Conservation (phyloP, 2,888 invertebrate species). For the Pteria penguin region DNA sequence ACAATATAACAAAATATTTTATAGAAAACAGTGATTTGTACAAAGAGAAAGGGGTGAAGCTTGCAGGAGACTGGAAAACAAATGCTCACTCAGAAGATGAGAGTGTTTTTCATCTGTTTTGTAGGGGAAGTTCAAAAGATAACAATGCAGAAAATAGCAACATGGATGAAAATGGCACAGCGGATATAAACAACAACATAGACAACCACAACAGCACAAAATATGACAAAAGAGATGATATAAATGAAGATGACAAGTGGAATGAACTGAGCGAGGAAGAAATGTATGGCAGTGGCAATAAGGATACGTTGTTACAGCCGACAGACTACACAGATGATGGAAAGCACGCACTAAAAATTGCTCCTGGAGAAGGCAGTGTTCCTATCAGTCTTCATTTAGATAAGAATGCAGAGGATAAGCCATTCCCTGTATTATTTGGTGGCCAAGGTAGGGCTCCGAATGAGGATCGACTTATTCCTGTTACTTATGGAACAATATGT, state of each 20-base stretch:
- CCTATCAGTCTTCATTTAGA: constrained; percentile 9
- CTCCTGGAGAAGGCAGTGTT: constrained; percentile 2
- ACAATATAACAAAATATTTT: constrained; percentile 10
- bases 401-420: constrained; percentile 24
- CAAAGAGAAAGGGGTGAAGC: constrained; percentile 2
- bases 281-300: constrained; percentile 3
- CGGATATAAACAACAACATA: too few relatives aligned
- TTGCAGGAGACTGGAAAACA: neutral
- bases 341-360: constrained; percentile 10
- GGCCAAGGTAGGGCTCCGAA: neutral
- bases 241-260: constrained; percentile 9
- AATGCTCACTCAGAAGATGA: neutral
- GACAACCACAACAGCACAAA: neutral
- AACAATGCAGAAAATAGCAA: neutral
- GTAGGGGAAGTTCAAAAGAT: neutral
- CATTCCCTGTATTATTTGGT: constrained; percentile 39
- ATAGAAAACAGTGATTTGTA: constrained; percentile 1
- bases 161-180: neutral
- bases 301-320: constrained; percentile 4
- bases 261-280: neutral
- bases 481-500: constrained; percentile 23
- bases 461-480: neutral
- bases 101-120: neutral
- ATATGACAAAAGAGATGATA: neutral
- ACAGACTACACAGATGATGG: constrained; percentile 9